phyloP scores from a whole-genome alignment of 2,113 vertebrate genomes.

The Sorex araneus region DNA sequence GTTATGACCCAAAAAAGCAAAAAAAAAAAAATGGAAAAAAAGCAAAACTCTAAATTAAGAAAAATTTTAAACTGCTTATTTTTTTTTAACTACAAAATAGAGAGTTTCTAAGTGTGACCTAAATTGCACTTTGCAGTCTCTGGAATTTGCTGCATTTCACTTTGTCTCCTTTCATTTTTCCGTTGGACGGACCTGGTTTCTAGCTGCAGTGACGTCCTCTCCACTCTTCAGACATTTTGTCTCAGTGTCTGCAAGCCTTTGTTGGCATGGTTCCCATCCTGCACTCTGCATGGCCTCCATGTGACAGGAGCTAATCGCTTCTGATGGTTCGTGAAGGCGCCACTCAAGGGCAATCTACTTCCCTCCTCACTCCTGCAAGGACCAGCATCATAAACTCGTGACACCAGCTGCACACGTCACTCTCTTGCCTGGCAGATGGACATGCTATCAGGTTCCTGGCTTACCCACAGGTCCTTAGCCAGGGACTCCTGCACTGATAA shows the following conservation, averaged over 20 bases:
- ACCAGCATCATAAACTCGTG: neutral
- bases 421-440: neutral
- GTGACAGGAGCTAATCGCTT: neutral
- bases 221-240: neutral
- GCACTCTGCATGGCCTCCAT: neutral
- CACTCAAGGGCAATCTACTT: neutral
- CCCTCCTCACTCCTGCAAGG: neutral
- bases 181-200: too few species aligned
- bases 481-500: neutral
- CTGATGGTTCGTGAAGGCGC: neutral
- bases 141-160: neutral
- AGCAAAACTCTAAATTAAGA: too few species aligned
- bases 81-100: too few species aligned
- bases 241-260: neutral
- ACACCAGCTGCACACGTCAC: fast-evolving
- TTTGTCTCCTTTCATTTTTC: neutral
- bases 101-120: neutral
- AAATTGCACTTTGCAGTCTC: neutral
- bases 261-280: neutral
- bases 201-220: neutral
- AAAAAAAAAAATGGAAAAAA: too few species aligned
- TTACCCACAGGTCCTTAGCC: neutral
- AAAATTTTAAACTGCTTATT: neutral
- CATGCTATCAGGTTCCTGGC: neutral
- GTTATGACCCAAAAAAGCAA: too few species aligned